Evolutionary conservation across 2,113 vertebrate genomes (phyloP), one percentile per base, ranked within the genome.

Genomic region (Microcebus lehilahytsara): DNA sequence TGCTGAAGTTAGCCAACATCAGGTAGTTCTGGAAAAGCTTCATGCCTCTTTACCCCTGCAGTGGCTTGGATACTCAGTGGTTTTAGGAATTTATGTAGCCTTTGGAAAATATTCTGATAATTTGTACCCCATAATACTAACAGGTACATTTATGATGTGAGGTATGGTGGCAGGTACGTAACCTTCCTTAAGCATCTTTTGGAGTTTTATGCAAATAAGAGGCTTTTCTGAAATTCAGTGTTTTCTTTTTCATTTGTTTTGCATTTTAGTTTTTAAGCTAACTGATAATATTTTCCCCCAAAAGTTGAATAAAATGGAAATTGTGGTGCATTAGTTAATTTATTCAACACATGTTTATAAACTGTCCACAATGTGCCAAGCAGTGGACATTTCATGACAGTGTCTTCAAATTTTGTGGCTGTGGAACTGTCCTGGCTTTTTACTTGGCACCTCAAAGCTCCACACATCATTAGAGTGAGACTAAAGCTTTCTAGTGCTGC

Each of bases 161-260:
- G 46, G 46, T 46, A 46, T 79, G 66, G 11, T 84, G 16, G 25
- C 66, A 12, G 14, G 3, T 40, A 5, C 3, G 92, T 40, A 46
- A 0, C 53, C n/a, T 85, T 87, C n/a, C 23, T 42, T 67, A 53
- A 51, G 19, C 40, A 71, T 64, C n/a, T 46, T 71, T 87, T 89
- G 60, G 58, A 95, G 46, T 94, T 83, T 90, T 46, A 91, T 69
- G 27, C 80, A 93, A 30, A 72, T 84, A n/a, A 56, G 77, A 91
- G 27, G 6, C 32, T 88, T 74, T 94, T 95, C 74, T 93, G 42
- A 83, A 92, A 93, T 81, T 56, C 6, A 2, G 8, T 78, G 49
- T 40, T 95, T 87, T 69, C 56, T 89, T 34, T 60, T 4, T 88
- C 60, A 62, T 71, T 8, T 85, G 17, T 91, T 85, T 42, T 75